Evolutionary conservation across 1,140 invertebrate species (phyloP).

Genomic region (Drosophila kikkawai): DNA sequence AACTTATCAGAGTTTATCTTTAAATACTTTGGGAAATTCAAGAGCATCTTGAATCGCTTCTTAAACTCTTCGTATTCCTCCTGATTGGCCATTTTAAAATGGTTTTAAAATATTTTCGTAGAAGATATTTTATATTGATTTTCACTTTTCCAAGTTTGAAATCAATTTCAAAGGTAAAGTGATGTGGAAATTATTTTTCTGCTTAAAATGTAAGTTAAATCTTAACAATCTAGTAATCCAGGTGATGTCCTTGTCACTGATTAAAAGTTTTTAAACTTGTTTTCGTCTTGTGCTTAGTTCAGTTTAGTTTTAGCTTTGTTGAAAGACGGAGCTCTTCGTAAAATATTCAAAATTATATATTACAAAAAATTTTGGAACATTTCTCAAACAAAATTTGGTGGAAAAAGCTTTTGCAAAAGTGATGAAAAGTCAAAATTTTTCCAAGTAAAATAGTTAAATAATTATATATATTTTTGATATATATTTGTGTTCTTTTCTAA

Average conservation of each 20-base stretch:
- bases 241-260: not conserved
- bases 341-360: not conserved
- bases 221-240: not conserved
- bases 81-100: not conserved
- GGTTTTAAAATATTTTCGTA: too few relatives aligned
- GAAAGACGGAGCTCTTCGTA: not conserved
- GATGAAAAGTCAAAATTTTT: too few relatives aligned
- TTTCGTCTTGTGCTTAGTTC: not conserved
- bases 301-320: not conserved
- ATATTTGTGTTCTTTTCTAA: too few relatives aligned
- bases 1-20: fast-evolving
- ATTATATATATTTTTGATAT: too few relatives aligned
- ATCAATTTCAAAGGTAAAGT: not conserved
- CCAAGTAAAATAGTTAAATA: too few relatives aligned
- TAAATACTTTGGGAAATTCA: not conserved
- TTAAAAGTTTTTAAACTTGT: too few relatives aligned
- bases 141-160: not conserved
- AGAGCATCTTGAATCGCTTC: not conserved
- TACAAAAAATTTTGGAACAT: not conserved
- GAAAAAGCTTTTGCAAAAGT: too few relatives aligned
- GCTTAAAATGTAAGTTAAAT: not conserved
- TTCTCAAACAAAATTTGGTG: too few relatives aligned
- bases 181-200: not conserved
- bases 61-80: not conserved
- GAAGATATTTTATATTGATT: not conserved